Evolutionary conservation across 2,888 invertebrate genomes (phyloP), one percentile per base, ranked within the genome.

Genomic region (Graphium colonna): DNA sequence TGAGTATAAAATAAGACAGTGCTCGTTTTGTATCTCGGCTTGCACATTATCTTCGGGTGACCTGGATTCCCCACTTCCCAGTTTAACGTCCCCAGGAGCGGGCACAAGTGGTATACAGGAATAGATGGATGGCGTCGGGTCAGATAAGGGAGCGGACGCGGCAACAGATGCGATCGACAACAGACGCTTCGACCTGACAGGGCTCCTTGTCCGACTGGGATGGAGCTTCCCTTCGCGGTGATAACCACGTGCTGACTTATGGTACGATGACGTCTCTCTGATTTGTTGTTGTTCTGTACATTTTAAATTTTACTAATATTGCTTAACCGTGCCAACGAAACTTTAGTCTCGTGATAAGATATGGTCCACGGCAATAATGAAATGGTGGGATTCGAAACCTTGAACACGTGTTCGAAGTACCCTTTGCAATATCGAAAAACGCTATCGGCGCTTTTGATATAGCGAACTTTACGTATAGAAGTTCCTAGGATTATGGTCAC

Each of bases 131-230:
- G 8, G 15, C 48, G 33, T 40, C 38, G 51, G 51, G 43, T 39
- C 36, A 26, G 47, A 47, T 21, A 48, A 39, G 38, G 2, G n/a
- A 3, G 52, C 21, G n/a, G 33, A 16, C 38, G 12, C 31, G 33
- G 33, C 46, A 33, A 15, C 18, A 12, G 52, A 52, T 52, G 36
- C 36, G 42, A 52, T 52, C 52, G 26, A 26, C 28, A 8, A 16
- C 33, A 45, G 45, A 40, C 52, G 42, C 26, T 38, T 13, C 18
- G 46, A 40, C 47, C 39, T 43, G 17, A 41, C 49, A 17, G 41
- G 10, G 31, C 5, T 7, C 7, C 21, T 36, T 1, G 44, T 17
- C 26, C 43, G 16, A 38, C 28, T 21, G 26, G 44, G 38, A 51
- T 43, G 38, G 10, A 7, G 36, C 17, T 36, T 51, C 44, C 44